Percentiles rank a stretch among this genome's conserved stretches.
These are phyloP conservation scores for Myoxocephalus aenaeus DNA, from an alignment of 2,797 vertebrate species.

Conservation along the genomic window DNA sequence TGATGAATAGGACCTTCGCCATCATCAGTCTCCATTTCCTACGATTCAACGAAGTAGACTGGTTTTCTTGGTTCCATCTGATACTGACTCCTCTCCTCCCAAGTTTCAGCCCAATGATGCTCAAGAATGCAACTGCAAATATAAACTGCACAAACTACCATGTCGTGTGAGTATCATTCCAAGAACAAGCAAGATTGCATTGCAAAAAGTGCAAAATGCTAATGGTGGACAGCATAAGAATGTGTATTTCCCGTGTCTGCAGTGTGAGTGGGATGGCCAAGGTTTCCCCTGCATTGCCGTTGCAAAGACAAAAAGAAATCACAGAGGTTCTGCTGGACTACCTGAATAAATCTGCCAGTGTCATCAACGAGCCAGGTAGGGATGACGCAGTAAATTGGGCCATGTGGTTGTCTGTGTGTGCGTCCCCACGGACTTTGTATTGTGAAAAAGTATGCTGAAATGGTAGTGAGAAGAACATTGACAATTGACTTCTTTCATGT, in stretches of 20 bases:
- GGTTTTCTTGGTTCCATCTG: slow-evolving; percentile 47
- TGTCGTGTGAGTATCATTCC: slow-evolving; percentile 57
- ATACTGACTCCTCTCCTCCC: slow-evolving; percentile 56
- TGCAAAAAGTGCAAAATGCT: not conserved
- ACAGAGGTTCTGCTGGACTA: slow-evolving; percentile 36
- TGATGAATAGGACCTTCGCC: slow-evolving; percentile 61
- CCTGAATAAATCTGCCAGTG: slow-evolving; percentile 20
- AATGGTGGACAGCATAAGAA: not conserved
- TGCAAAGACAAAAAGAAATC: slow-evolving; percentile 12
- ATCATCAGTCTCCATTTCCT: slow-evolving; percentile 44
- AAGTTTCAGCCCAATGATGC: slow-evolving; percentile 64
- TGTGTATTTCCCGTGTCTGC: not conserved
- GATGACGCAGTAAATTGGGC: not conserved
- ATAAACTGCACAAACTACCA: slow-evolving; percentile 65
- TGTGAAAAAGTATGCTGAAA: not conserved
- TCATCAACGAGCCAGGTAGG: slow-evolving; percentile 49
- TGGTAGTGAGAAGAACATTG: not conserved
- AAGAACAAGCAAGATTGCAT: not conserved
- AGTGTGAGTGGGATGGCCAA: slow-evolving; percentile 57
- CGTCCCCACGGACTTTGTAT: not conserved
- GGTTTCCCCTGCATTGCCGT: not conserved
- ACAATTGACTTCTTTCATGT: not conserved
- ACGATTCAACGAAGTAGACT: not conserved
- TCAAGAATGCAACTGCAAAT: slow-evolving; percentile 31
- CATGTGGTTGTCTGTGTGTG: not conserved